Conservation (phyloP, 2,888 invertebrate species). For the Peribatodes rhomboidaria region DNA sequence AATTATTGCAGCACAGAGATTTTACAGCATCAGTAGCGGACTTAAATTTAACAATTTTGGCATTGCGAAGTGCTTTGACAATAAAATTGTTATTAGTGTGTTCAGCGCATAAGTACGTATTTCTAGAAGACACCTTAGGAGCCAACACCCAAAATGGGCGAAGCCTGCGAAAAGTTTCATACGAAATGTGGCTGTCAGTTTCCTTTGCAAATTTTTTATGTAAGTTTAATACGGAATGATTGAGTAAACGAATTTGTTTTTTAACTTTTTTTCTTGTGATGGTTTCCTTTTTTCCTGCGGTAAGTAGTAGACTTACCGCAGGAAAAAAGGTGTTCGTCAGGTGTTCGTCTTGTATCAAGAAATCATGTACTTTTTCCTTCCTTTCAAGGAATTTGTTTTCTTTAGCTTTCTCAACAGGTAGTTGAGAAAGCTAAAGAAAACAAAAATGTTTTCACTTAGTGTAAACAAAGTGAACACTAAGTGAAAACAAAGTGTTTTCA, state of each 20-base stretch:
- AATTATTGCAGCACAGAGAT: neutral
- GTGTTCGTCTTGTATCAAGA: too few relatives aligned
- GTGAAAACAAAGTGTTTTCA: too few relatives aligned
- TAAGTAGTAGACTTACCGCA: too few relatives aligned
- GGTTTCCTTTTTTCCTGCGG: too few relatives aligned
- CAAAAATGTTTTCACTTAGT: too few relatives aligned
- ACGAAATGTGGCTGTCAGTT: neutral
- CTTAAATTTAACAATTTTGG: neutral
- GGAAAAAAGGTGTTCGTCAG: too few relatives aligned
- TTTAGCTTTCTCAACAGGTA: too few relatives aligned
- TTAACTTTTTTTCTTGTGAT: too few relatives aligned
- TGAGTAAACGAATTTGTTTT: neutral
- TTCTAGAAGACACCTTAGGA: neutral
- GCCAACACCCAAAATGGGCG: neutral
- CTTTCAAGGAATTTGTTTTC: too few relatives aligned
- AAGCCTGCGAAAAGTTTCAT: neutral
- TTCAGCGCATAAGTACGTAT: neutral
- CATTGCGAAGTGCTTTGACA: neutral
- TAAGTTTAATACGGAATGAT: neutral
- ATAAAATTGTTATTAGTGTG: neutral
- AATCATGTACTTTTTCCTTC: too few relatives aligned
- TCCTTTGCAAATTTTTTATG: neutral
- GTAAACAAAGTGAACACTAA: too few relatives aligned
- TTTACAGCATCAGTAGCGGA: neutral
- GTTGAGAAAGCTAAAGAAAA: too few relatives aligned